A percentile compares a stretch with the other conserved stretches of the same genome.
Evolutionary conservation across 2,888 invertebrate species (phyloP).

Genomic region (Deilephila porcellus): DNA sequence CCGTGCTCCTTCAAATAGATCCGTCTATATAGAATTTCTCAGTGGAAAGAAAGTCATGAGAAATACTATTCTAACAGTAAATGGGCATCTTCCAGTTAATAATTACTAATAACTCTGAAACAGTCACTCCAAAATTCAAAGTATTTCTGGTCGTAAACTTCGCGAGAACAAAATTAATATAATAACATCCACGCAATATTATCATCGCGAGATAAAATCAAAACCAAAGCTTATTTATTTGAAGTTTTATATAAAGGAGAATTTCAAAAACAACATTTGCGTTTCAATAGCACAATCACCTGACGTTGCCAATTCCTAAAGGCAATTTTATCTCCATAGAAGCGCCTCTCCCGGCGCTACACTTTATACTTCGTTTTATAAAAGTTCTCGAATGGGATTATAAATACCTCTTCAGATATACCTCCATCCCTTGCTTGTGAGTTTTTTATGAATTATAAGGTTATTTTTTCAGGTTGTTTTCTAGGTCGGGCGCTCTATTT

Average conservation of each 20-base stretch:
- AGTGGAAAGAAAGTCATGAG: too few species aligned
- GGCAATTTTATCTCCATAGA: neutral
- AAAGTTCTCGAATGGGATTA: neutral
- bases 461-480: too few species aligned
- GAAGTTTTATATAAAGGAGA: neutral
- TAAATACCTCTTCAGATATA: neutral
- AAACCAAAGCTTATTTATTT: constrained; percentile 1
- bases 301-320: neutral
- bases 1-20: too few species aligned
- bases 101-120: too few species aligned
- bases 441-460: too few species aligned
- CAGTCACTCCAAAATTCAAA: too few species aligned
- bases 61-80: neutral
- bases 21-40: too few species aligned
- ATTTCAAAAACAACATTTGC: neutral
- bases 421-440: too few species aligned
- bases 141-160: too few species aligned
- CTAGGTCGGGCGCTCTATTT: too few species aligned
- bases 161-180: neutral
- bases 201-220: neutral
- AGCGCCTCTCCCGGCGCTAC: neutral
- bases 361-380: neutral
- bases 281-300: neutral
- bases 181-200: neutral
- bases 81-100: too few species aligned